Conservation (phyloP, 2,113 vertebrate species). For the Cyphotilapia sp. region DNA sequence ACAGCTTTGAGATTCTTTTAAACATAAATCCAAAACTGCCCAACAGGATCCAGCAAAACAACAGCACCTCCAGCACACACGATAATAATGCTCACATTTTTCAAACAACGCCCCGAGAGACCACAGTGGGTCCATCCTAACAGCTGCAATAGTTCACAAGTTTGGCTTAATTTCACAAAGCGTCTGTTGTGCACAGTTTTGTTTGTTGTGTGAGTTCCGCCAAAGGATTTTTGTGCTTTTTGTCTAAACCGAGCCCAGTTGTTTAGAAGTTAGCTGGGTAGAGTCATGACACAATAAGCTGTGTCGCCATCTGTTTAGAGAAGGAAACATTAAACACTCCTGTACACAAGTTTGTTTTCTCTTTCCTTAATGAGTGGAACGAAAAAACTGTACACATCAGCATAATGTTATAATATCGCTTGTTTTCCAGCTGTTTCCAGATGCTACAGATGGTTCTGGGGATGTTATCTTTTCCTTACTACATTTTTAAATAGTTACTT, state of each 20-base stretch:
- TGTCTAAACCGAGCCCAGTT: constrained; percentile 32
- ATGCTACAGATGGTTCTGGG: neutral
- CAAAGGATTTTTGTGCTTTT: constrained; percentile 1
- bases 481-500: neutral
- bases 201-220: constrained; percentile 17
- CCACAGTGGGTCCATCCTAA: neutral
- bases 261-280: constrained; percentile 29
- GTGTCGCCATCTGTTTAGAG: constrained; percentile 52
- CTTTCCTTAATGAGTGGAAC: neutral
- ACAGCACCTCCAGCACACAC: neutral
- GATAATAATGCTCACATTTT: neutral
- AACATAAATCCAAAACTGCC: neutral
- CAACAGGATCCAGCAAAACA: neutral
- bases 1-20: neutral
- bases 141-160: constrained; percentile 49
- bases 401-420: neutral
- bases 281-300: constrained; percentile 1
- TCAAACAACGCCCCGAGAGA: neutral
- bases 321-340: constrained; percentile 9
- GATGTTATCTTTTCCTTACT: neutral
- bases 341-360: neutral
- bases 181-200: neutral
- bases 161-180: constrained; percentile 23
- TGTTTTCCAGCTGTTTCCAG: neutral
- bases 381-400: neutral